phyloP scores from a whole-genome alignment of 1,140 invertebrate genomes.

The Brachionus plicatilis region DNA sequence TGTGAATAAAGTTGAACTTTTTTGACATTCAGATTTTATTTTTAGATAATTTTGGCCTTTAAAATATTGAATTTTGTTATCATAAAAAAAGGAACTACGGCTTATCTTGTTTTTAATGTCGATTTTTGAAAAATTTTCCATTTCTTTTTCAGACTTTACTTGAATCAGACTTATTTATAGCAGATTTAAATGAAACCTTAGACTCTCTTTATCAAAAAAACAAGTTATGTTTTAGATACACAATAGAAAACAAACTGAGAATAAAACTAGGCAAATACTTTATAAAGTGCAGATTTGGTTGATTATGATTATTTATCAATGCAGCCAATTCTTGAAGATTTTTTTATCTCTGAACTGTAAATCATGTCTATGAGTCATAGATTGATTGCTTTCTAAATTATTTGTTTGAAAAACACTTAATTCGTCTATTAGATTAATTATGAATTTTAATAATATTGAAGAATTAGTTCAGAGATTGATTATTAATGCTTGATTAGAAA shows the following conservation, averaged over 20 bases:
- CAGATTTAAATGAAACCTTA: neutral
- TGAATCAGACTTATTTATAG: neutral
- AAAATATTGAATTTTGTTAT: conserved; percentile 30
- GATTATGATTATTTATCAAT: neutral
- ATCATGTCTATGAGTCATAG: neutral
- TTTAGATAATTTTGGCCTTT: conserved; percentile 44
- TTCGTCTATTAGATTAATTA: neutral
- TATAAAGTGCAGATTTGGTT: neutral
- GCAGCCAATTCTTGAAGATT: neutral
- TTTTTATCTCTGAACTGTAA: neutral
- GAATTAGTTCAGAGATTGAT: neutral
- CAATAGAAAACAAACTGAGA: neutral
- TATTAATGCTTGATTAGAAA: neutral
- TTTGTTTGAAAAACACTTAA: neutral
- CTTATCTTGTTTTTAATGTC: conserved; percentile 17
- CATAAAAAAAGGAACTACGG: conserved; percentile 26
- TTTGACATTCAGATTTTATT: conserved; percentile 47
- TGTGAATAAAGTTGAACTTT: conserved; percentile 63
- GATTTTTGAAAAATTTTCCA: conserved; percentile 34
- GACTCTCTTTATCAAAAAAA: neutral
- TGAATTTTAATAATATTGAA: neutral
- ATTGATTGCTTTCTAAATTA: neutral
- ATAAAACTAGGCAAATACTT: neutral
- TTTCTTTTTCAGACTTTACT: neutral
- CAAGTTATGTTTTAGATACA: neutral